Base-by-base conservation (phyloP, 1,140 invertebrate species). In the Anthonomus grandis region DNA sequence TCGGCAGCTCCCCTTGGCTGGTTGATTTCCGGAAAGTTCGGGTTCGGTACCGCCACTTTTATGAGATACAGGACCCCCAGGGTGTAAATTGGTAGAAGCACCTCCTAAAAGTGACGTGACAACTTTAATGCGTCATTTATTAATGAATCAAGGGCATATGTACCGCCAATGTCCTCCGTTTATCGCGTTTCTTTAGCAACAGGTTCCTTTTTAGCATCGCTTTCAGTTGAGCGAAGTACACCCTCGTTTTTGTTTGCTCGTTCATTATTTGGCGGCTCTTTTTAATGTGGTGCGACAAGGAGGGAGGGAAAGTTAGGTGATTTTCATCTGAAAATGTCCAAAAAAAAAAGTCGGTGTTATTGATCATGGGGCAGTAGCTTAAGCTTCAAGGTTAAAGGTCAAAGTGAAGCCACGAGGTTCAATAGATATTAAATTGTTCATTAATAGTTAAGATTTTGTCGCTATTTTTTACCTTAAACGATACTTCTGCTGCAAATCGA, bases 71-170 rank as follows among this genome's bases (percentile, higher is more conserved):
- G 74, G 49, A 87, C 80, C 12, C 82, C 80, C 46, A 90, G 72
- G 9, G 84, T 87, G 65, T 87, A 87, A 0, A 89, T 76, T 8
- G 87, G 86, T 44, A 88, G 73, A 59, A 88, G 75, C 19, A 89
- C 78, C 75, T 90, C 87, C 86, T 89, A 75, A 4, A 76, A 78
- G 59, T 46, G 18, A 50, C 21, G 1, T 13, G 18, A 41, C 38
- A 15, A 15, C n/a, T 17, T 2, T 41, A 10, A 10, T 41, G 17
- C 17, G 13, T 1, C n/a, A n/a, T 41, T 45, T 45, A 10, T 45
- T 45, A 2, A 2, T 22, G 15, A 45, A 45, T n/a, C n/a, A n/a
- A n/a, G n/a, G n/a, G n/a, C 12, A 4, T 21, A 65, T 60, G 78
- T 71, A 86, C 85, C 64, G 83, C 83, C 52, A 81, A 79, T 15